Base-by-base conservation (phyloP, 2,888 invertebrate genomes). In the Ypsolopha sequella region DNA sequence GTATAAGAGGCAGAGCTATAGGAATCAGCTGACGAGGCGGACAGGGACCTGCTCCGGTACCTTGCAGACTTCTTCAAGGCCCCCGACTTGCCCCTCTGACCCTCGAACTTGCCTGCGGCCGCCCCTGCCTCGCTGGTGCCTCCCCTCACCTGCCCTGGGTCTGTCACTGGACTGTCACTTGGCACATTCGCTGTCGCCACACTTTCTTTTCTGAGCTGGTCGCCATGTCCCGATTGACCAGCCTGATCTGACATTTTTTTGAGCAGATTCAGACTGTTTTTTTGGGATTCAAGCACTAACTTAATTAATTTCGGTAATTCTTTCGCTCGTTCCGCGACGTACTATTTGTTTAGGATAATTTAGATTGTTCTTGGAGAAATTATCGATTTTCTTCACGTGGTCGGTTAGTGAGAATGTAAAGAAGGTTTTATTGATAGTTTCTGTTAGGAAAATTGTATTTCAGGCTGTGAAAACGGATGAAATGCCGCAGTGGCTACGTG, bases 1-100 rank as follows among this genome's bases (percentile, higher is more conserved):
- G 90, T 90, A 61, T 90, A 90, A 0, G 90, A 90, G 13, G 90
- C 90, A 60, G 97, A 97, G 79, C 96, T 97, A 84, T 96, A 97
- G 24, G 97, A 97, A 78, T 97, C 97, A 51, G 96, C 96, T 39
- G 97, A 97, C 7, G 97, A 97, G 4, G 96, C 97, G 9, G 97
- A 97, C 33, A 97, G 87, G 0, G 97, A 97, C 56, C 97, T 90
- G 71, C 96, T 96, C 51, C 96, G 88, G 72, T 97, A 95, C 51
- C 96, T 89, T 61, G 93, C 95, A 11, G 95, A 92, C 75, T 95
- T 95, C 87, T 96, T 95, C 72, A 95, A 76, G 8, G 95, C 95
- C 56, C 95, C 92, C 3, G 94, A 92, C 65, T 87, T 87, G 54
- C 70, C 81, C 55, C 86, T 72, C 54, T 70, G 82, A 0, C 81